Conservation (phyloP, 2,113 vertebrate species). For the Tympanuchus pallidicinctus region DNA sequence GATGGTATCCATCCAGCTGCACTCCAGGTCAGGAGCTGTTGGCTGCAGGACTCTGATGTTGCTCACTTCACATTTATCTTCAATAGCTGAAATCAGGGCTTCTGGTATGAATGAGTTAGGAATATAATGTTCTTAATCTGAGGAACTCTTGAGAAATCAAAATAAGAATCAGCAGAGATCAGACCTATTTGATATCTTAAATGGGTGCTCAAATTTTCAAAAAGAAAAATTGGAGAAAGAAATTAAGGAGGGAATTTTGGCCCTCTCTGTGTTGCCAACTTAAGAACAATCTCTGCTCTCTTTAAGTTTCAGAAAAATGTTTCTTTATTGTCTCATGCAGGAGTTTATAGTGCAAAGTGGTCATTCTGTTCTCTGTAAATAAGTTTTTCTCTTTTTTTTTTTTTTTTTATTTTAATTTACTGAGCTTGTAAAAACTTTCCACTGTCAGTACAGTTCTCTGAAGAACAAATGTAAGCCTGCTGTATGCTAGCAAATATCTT, state of each 20-base stretch:
- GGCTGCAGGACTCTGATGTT: background rate
- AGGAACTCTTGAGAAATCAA: background rate
- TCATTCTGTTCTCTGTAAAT: background rate
- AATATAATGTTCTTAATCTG: background rate
- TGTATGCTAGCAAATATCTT: background rate
- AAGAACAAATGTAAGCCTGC: background rate
- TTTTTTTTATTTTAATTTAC: background rate
- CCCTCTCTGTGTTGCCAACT: background rate
- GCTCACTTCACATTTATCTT: background rate
- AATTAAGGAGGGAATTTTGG: background rate
- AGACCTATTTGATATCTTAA: background rate
- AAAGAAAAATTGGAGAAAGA: background rate
- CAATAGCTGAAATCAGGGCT: background rate
- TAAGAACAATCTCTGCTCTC: background rate
- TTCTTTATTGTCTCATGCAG: background rate
- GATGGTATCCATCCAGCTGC: constrained; percentile 27
- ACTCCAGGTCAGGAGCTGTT: background rate
- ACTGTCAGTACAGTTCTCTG: background rate
- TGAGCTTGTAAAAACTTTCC: background rate
- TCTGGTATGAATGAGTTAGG: background rate
- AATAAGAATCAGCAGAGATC: background rate
- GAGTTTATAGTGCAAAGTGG: background rate
- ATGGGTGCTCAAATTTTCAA: background rate
- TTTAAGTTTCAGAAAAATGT: background rate
- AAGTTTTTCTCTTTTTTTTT: background rate